Percentiles rank a stretch among this genome's conserved stretches.
These are phyloP conservation scores for Xestia c-nigrum DNA, from an alignment of 2,888 invertebrate species.

Conservation along the genomic window DNA sequence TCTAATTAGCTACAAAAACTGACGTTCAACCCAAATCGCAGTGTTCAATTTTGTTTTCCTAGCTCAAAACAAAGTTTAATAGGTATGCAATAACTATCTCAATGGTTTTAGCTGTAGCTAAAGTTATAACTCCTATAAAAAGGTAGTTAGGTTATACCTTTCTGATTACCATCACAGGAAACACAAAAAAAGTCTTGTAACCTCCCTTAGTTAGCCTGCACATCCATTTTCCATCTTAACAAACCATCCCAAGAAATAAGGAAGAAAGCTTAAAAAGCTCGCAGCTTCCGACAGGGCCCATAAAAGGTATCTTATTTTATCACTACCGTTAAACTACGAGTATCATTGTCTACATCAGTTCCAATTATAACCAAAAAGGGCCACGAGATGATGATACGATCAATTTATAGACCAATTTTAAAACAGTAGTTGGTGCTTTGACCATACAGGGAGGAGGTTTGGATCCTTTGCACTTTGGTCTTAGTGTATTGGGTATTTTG, in stretches of 20 bases:
- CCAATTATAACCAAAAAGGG: constrained; percentile 59
- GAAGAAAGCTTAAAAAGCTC: constrained; percentile 15
- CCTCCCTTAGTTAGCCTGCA: too few species aligned
- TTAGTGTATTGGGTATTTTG: constrained; percentile 21
- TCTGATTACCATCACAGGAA: background rate
- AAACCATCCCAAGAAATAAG: constrained; percentile 8
- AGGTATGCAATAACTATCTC: background rate
- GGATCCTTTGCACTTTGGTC: constrained; percentile 31
- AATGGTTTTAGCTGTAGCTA: background rate
- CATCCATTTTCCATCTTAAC: constrained; percentile 9
- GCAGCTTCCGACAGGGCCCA: constrained; percentile 22
- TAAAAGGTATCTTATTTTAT: constrained; percentile 54
- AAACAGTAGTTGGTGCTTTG: constrained; percentile 47
- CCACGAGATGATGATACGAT: constrained; percentile 40
- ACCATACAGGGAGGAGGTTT: constrained; percentile 2
- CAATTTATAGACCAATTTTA: constrained; percentile 56
- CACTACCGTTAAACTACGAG: constrained; percentile 51
- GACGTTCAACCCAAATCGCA: too few species aligned
- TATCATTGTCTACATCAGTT: constrained; percentile 55
- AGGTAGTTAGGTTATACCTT: background rate
- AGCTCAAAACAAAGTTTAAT: background rate
- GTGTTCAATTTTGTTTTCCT: background rate
- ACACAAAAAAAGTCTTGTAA: background rate
- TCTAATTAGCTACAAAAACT: too few species aligned
- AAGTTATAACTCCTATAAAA: background rate